Conservation (phyloP, 2,888 invertebrate species). For the Ophioninae sp. region DNA sequence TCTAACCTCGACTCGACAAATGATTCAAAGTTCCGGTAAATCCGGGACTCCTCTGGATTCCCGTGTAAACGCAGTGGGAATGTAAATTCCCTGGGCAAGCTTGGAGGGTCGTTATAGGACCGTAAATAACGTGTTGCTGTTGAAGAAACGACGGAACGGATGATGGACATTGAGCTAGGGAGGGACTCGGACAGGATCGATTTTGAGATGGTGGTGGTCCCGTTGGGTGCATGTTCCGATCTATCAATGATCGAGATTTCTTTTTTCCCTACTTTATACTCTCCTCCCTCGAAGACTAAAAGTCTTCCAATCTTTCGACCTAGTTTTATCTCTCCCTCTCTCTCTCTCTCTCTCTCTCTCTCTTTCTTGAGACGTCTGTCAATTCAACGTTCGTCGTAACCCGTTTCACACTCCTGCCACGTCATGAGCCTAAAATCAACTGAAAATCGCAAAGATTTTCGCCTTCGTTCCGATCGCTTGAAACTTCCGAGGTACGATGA, state of each 20-base stretch:
- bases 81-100: conserved; percentile 70
- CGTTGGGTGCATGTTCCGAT: conserved; percentile 75
- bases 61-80: conserved; percentile 72
- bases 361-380: conserved; percentile 3
- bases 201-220: conserved; percentile 67
- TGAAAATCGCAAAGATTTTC: conserved; percentile 14
- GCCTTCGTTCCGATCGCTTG: neutral
- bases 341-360: neutral
- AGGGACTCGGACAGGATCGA: conserved; percentile 69
- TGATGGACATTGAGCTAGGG: conserved; percentile 59
- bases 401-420: conserved; percentile 1
- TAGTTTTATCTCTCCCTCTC: neutral
- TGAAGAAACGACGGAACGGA: conserved; percentile 59
- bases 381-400: conserved; percentile 24
- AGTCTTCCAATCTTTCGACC: neutral
- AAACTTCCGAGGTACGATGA: neutral
- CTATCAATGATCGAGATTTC: conserved; percentile 57
- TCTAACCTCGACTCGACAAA: conserved; percentile 71
- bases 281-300: conserved; percentile 18
- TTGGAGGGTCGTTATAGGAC: conserved; percentile 73
- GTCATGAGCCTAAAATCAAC: conserved; percentile 45
- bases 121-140: conserved; percentile 74
- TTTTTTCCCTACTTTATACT: conserved; percentile 38
- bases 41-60: conserved; percentile 67
- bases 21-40: conserved; percentile 63